Base-by-base conservation (phyloP, 2,113 vertebrate genomes). In the Hassar affinis region DNA sequence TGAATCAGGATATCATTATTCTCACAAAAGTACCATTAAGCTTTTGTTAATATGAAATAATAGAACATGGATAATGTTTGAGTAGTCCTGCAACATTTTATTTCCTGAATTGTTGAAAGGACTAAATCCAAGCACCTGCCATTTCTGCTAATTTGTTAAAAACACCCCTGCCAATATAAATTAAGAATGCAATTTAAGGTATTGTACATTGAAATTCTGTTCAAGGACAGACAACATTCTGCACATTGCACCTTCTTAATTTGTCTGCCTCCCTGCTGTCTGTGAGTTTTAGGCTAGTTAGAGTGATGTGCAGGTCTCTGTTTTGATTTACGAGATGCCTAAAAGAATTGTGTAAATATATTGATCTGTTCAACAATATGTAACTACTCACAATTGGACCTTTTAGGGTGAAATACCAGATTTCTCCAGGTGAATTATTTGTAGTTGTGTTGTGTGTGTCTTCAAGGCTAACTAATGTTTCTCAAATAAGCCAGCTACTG, bases 1-100 rank as follows among this genome's bases (percentile, higher is more conserved):
- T 54, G 49, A 66, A 42, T 83, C 61, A 83, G 49, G 74, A 69
- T 66, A 56, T 77, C 47, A 78, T 83, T 56, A 52, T n/a, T 83
- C 30, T 83, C 20, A 64, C 25, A n/a, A 83, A 52, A 33, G 61
- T 49, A 56, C n/a, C 56, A 68, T 22, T 77, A 78, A 56, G 57
- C n/a, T 33, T 76, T 64, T 77, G 30, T 74, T 77, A 77, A 78
- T 15, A 66, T 54, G 33, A 54, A 62, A 38, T 76, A 82, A 66
- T 66, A 38, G 61, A 45, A 45, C 25, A 56, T 78, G 22, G 15
- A 56, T n/a, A 25, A 45, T 78, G 33, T 35, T 83, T 49, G 11
- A 76, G 69, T 45, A 82, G 69, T 68, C 10, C 33, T 42, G 33
- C 38, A 66, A 49, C n/a, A 56, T 66, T 75, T 27, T 42, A 45